Percentiles rank a stretch among this genome's conserved stretches.
These are phyloP conservation scores for Pandemis cinnamomeana DNA, from an alignment of 2,888 invertebrate genomes.

Conservation along the genomic window DNA sequence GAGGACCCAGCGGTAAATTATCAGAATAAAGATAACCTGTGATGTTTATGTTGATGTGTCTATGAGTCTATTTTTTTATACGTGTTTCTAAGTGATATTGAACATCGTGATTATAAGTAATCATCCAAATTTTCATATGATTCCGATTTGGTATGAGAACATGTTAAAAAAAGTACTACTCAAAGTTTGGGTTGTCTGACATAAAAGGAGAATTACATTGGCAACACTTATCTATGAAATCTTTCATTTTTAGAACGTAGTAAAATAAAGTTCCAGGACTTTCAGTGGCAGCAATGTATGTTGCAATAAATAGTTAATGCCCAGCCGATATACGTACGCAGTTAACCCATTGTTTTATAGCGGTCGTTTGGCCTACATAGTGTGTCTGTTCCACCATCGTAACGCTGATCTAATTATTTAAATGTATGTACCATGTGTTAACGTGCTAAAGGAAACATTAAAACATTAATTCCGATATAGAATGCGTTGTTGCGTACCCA, in stretches of 20 bases:
- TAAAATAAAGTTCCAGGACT: slow-evolving; percentile 11
- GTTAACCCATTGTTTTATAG: slow-evolving; percentile 44
- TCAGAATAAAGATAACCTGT: background rate
- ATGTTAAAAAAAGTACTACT: too few species aligned
- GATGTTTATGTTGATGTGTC: background rate
- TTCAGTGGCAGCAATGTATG: slow-evolving; percentile 17
- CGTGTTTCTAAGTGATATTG: too few species aligned
- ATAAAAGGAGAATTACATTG: background rate
- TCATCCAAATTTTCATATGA: too few species aligned
- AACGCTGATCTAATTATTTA: slow-evolving; percentile 51
- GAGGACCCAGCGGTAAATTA: slow-evolving; percentile 4
- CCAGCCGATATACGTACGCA: slow-evolving; percentile 18
- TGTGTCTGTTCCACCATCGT: slow-evolving; percentile 49
- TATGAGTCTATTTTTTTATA: too few species aligned
- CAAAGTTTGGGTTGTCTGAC: too few species aligned
- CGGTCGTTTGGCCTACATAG: slow-evolving; percentile 46
- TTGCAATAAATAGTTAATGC: slow-evolving; percentile 23
- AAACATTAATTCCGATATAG: slow-evolving; percentile 34
- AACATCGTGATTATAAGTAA: too few species aligned
- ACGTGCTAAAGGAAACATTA: slow-evolving; percentile 33
- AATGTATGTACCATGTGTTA: slow-evolving; percentile 40
- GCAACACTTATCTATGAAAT: background rate
- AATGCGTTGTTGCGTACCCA: slow-evolving; percentile 24
- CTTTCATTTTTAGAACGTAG: background rate
- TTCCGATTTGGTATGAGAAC: too few species aligned